Evolutionary conservation across 2,113 vertebrate genomes (phyloP), one percentile per base, ranked within the genome.

Genomic region (Amphiprion percula): DNA sequence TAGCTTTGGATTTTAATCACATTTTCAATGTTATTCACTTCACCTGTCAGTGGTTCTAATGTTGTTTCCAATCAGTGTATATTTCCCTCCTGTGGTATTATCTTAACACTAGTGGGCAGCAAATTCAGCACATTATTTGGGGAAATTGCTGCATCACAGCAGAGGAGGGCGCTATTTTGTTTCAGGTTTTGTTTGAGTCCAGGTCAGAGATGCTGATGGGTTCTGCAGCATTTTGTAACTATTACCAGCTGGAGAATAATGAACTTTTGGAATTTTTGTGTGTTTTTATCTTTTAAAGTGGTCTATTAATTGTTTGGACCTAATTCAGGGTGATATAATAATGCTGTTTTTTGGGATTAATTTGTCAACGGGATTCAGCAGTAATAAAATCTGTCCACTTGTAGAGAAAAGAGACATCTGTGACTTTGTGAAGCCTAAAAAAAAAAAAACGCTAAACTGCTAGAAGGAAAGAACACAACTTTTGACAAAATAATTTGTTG

Each of bases 331-430:
- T 6, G 5, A 60, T 65, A 12, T 56, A 77, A 37, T 37, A 37
- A 62, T 19, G 19, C 8, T 0, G 8, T 66, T 71, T 21, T 49
- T 64, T 30, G 75, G 49, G 63, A 79, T 83, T 78, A 65, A 68
- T 58, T 46, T 74, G 44, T 59, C 28, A 68, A 21, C 59, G 30
- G 41, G 60, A 77, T 73, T 85, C 49, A 52, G 68, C 39, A 6
- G 44, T 74, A 44, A 65, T 33, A 71, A 69, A 74, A 70, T 24
- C 5, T 44, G 33, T 56, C 55, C 39, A 23, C 60, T 67, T 79
- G 5, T 49, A 37, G 59, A 72, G 49, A 60, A 76, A 62, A 75
- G 68, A 53, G 39, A 82, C 82, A 82, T 89, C 80, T 84, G 84
- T 80, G 85, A 80, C 78, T 84, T 67, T 63, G 14, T 84, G 60